Evolutionary conservation across 2,888 invertebrate genomes (phyloP).

Genomic region (Lycaena phlaeas): DNA sequence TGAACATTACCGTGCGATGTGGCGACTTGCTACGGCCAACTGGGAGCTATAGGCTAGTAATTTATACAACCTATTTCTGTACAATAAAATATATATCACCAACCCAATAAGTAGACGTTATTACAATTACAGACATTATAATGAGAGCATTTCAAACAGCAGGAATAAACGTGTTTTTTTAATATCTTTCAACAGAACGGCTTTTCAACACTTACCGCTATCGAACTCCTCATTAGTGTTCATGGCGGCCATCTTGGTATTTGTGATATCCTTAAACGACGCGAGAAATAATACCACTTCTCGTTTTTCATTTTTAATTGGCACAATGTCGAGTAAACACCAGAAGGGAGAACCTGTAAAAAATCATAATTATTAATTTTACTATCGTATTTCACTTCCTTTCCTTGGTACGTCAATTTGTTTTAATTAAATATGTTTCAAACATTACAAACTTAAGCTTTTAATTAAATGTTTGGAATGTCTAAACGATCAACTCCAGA

Average conservation of each 20-base stretch:
- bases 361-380: conserved; percentile 10
- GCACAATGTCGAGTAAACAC: conserved; percentile 97
- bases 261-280: conserved; percentile 96
- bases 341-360: conserved; percentile 89
- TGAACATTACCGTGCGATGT: conserved; percentile 67
- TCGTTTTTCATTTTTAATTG: conserved; percentile 98
- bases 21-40: conserved; percentile 53
- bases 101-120: conserved; percentile 42
- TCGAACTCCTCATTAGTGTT: conserved; percentile 88
- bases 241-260: conserved; percentile 91
- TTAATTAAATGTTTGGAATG: not conserved
- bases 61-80: conserved; percentile 20
- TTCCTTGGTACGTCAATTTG: too few relatives aligned
- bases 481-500: too few relatives aligned
- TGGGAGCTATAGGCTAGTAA: conserved; percentile 58
- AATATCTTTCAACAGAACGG: too few relatives aligned
- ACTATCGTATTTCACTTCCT: too few relatives aligned
- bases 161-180: conserved; percentile 13
- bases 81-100: not conserved
- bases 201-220: conserved; percentile 79
- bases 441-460: not conserved
- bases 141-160: not conserved
- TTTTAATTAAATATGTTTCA: not conserved
- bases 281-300: conserved; percentile 97
- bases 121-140: conserved; percentile 29